Evolutionary conservation across 2,888 invertebrate species (phyloP), one percentile per base, ranked within the genome.

Genomic region (Archips crataeganus): DNA sequence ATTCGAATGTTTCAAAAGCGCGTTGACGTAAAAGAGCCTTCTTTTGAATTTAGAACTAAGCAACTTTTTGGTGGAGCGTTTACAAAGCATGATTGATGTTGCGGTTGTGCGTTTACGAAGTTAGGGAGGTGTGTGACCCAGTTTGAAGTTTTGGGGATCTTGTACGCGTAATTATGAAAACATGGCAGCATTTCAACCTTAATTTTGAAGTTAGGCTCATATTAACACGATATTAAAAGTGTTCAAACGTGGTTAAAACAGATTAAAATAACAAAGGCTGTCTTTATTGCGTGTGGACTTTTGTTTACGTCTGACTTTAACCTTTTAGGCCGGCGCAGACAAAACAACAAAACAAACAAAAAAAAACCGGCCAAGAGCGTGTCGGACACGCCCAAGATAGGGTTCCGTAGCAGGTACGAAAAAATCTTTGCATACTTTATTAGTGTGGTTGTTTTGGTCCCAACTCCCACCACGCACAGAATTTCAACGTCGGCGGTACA

Each of bases 1-100:
- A 78, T 79, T 74, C 74, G 67, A 72, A 76, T 80, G 77, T 79
- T 78, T 79, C 78, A 77, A 79, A 79, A 75, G 68, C 59, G 75
- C 76, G 79, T 79, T 77, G 79, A 78, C 80, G 77, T 75, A 76
- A 63, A 70, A 66, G 71, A 69, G 72, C 75, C 74, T 71, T 74
- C 75, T 77, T 79, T 80, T 75, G 69, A 75, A 78, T 77, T 75
- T 73, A 57, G 75, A 70, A 73, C 59, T 72, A 70, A 59, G 65
- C 69, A 70, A 64, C 60, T 74, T 69, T 70, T 63, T 62, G 66
- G 66, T 62, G 63, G 51, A 39, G 65, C 65, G 71, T 75, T 75
- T 77, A 76, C 74, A 71, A 67, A 34, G 63, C 72, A 77, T 79
- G 79, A 79, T 80, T 77, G 80, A 80, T 79, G 75, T 75, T 39